These are phyloP conservation scores for Pteropus alecto DNA, from an alignment of 2,113 vertebrate species.

Conservation along the genomic window DNA sequence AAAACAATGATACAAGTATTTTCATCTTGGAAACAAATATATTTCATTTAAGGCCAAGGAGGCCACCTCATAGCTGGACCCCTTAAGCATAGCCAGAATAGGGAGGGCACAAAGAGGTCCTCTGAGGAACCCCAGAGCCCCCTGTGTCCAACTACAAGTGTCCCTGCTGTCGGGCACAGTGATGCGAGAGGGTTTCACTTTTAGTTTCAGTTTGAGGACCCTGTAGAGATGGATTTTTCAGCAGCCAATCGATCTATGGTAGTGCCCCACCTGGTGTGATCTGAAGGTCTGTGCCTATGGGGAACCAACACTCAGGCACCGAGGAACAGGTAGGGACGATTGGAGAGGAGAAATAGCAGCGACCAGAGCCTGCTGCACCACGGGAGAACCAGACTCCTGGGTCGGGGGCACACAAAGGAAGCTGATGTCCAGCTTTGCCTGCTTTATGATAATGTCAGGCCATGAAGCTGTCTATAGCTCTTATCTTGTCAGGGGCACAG, in stretches of 20 bases:
- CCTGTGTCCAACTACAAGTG: not conserved
- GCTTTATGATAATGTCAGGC: not conserved
- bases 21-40: not conserved
- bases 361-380: not conserved
- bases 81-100: not conserved
- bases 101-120: not conserved
- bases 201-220: not conserved
- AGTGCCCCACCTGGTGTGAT: not conserved
- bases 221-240: not conserved
- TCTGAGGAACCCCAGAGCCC: not conserved
- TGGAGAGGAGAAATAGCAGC: not conserved
- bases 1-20: not conserved
- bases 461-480: not conserved
- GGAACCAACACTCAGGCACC: not conserved
- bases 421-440: not conserved
- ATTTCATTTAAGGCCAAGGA: not conserved
- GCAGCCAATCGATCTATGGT: not conserved
- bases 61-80: accelerated
- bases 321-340: not conserved
- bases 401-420: not conserved
- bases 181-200: not conserved
- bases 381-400: not conserved
- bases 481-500: not conserved
- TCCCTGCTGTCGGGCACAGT: not conserved
- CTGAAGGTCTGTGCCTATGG: not conserved